A percentile compares a stretch with the other conserved stretches of the same genome.
phyloP scores from a whole-genome alignment of 2,797 vertebrate genomes.

The Hirundo rustica region DNA sequence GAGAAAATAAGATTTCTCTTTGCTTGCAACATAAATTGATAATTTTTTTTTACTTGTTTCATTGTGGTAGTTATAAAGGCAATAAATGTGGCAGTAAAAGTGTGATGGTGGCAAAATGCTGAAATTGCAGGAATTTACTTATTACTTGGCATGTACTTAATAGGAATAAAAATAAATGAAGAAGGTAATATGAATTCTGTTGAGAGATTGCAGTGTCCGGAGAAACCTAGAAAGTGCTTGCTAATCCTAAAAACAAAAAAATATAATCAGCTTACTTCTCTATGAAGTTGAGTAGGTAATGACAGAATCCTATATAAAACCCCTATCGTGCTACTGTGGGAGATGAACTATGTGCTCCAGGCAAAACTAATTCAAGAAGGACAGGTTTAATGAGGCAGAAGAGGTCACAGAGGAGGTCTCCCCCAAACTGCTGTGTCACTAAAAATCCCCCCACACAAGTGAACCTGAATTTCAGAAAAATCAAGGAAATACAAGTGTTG shows the following conservation, averaged over 20 bases:
- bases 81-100: neutral
- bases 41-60: neutral
- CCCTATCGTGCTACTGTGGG: neutral
- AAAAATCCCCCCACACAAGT: neutral
- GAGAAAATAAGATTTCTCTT: neutral
- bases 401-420: neutral
- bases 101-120: neutral
- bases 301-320: neutral
- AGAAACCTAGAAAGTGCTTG: neutral
- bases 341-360: neutral
- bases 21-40: neutral
- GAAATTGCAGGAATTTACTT: neutral
- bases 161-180: neutral
- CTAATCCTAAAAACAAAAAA: neutral
- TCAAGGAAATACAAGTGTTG: neutral
- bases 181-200: neutral
- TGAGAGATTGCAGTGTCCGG: neutral
- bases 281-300: neutral
- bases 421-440: neutral
- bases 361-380: neutral
- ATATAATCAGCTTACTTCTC: neutral
- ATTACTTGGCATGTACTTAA: neutral
- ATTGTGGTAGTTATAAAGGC: neutral
- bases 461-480: neutral
- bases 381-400: neutral